Evolutionary conservation across 2,797 vertebrate species (phyloP), one percentile per base, ranked within the genome.

Genomic region (Darevskia nairensis): DNA sequence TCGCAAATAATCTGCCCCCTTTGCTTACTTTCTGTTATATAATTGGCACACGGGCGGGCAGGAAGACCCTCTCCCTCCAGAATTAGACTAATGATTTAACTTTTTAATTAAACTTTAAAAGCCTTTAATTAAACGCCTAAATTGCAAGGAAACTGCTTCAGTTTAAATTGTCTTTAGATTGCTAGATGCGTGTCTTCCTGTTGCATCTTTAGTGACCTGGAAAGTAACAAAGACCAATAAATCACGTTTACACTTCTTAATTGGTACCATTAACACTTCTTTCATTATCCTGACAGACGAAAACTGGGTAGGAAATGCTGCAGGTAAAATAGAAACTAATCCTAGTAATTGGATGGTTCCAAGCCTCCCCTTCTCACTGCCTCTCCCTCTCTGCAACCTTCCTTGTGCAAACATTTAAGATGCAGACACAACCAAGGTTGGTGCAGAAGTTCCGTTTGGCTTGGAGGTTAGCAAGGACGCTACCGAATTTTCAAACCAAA

Each of bases 61-160:
- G 94, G 89, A 68, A 86, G 29, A 86, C 74, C 0, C 46, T 92
- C 61, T 93, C 94, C 93, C 90, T 82, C 85, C 84, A 93, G 93
- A 95, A 95, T 95, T 61, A 95, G 95, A 96, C 93, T 95, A 96
- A 96, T 96, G 93, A 96, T 97, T 97, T 96, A 96, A 96, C 94
- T 96, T 96, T 96, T 97, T 96, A 97, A 97, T 97, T 97, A 97
- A 96, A 96, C 92, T 95, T 96, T 96, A 96, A 97, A 95, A 94
- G 89, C 86, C 90, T 95, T 95, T 96, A 97, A 97, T 96, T 97
- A 96, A 96, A 96, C 92, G 89, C 85, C 94, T 96, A 96, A 96
- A 96, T 95, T 95, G 92, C 91, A 93, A 95, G 96, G 91, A 95
- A 64, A 93, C 92, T 86, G 86, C 94, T 96, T 95, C 84, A 91